These are phyloP conservation scores for Aspidiotus rigidus DNA, from an alignment of 2,888 invertebrate genomes.

Conservation along the genomic window DNA sequence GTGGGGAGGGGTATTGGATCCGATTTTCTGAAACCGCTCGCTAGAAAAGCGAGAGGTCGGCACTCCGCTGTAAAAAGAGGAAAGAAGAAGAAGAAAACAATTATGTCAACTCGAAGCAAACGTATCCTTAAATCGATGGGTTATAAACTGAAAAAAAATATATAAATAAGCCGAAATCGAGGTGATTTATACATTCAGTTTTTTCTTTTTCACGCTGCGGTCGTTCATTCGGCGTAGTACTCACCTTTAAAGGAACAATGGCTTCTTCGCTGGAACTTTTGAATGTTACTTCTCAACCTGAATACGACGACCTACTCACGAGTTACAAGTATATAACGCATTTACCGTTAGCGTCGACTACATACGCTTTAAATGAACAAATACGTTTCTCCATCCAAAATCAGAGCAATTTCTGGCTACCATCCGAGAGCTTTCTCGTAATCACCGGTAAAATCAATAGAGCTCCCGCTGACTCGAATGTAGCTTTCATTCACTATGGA, in stretches of 20 bases:
- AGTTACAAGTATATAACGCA: neutral
- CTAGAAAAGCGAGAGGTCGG: too few species aligned
- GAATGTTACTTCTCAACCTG: neutral
- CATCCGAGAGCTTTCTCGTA: neutral
- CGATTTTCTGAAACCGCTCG: too few species aligned
- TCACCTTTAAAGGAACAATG: too few species aligned
- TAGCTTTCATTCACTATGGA: neutral
- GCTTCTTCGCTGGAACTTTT: too few species aligned
- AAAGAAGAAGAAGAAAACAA: too few species aligned
- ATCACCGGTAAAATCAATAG: neutral
- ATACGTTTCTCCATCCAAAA: neutral
- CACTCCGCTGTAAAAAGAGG: too few species aligned
- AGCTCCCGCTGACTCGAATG: neutral
- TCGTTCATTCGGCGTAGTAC: too few species aligned
- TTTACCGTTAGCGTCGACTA: neutral
- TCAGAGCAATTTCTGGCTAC: neutral
- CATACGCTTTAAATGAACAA: neutral
- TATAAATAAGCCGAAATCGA: too few species aligned
- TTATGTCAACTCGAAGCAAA: too few species aligned
- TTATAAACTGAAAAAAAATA: constrained; percentile 7
- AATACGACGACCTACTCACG: neutral
- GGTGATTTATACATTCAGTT: neutral
- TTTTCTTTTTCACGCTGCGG: too few species aligned
- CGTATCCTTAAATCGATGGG: constrained; percentile 3
- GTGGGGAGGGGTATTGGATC: too few species aligned